phyloP scores from a whole-genome alignment of 2,797 vertebrate genomes.

The Masticophis lateralis region DNA sequence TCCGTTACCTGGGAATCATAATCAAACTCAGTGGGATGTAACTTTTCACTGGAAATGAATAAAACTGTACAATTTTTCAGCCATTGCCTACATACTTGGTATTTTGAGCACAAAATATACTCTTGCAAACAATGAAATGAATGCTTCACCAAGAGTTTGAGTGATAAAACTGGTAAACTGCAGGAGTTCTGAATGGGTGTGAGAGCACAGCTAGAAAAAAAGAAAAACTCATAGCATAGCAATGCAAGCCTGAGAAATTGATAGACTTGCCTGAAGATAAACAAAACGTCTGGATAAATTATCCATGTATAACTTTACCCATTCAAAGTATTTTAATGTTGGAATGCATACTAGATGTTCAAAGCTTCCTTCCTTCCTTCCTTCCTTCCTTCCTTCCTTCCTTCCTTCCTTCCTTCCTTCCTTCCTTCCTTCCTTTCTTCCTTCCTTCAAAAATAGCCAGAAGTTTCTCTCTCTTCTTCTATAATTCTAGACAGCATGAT shows the following conservation, averaged over 20 bases:
- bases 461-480: neutral
- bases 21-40: neutral
- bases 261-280: neutral
- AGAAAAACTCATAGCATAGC: neutral
- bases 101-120: neutral
- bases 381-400: neutral
- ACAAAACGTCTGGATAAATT: conserved; percentile 9
- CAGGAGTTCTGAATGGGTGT: neutral
- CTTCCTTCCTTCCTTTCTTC: neutral
- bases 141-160: neutral
- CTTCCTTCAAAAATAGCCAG: neutral
- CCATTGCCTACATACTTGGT: neutral
- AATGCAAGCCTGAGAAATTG: neutral
- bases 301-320: neutral
- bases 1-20: neutral
- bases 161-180: neutral
- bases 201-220: conserved; percentile 17
- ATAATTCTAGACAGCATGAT: neutral
- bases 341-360: conserved; percentile 11
- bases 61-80: neutral
- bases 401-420: neutral
- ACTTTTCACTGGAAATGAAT: neutral
- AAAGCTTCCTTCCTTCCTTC: neutral
- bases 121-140: neutral
- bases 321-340: conserved; percentile 1